Percentiles rank a stretch among this genome's conserved stretches.
These are phyloP conservation scores for Platyscapa corneri DNA, from an alignment of 1,140 invertebrate species.

Conservation along the genomic window DNA sequence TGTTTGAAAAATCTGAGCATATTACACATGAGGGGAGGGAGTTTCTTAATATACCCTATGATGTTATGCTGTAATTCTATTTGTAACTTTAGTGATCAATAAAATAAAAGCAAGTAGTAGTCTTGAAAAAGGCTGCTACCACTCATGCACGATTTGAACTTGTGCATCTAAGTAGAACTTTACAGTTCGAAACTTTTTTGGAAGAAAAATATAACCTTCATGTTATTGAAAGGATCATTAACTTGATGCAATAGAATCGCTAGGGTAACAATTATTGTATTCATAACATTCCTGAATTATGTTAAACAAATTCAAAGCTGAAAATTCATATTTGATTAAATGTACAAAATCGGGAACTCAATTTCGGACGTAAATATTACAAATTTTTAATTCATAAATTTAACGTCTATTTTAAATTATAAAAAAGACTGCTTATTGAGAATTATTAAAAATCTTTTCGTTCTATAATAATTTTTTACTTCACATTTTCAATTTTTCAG, in stretches of 20 bases:
- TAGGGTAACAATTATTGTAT: slow-evolving; percentile 8
- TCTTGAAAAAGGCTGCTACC: not conserved
- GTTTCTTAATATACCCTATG: not conserved
- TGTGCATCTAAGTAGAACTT: not conserved
- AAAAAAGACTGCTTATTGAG: too few relatives aligned
- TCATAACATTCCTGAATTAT: slow-evolving; percentile 7
- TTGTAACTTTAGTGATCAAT: not conserved
- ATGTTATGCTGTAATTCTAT: not conserved
- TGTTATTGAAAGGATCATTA: slow-evolving; percentile 5
- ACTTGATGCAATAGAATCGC: not conserved
- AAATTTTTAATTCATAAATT: not conserved
- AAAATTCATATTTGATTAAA: not conserved
- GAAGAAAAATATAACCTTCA: not conserved
- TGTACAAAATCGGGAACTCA: not conserved
- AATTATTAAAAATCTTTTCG: too few relatives aligned
- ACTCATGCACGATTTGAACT: too few relatives aligned
- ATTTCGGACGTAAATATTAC: not conserved
- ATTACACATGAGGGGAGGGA: not conserved
- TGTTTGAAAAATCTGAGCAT: not conserved
- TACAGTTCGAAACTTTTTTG: not conserved
- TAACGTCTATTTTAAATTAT: too few relatives aligned
- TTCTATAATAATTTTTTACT: too few relatives aligned
- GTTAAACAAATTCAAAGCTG: not conserved
- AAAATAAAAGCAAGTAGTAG: not conserved
- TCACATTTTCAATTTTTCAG: too few relatives aligned